phyloP scores from a whole-genome alignment of 2,888 invertebrate genomes.

The Mythimna loreyi region DNA sequence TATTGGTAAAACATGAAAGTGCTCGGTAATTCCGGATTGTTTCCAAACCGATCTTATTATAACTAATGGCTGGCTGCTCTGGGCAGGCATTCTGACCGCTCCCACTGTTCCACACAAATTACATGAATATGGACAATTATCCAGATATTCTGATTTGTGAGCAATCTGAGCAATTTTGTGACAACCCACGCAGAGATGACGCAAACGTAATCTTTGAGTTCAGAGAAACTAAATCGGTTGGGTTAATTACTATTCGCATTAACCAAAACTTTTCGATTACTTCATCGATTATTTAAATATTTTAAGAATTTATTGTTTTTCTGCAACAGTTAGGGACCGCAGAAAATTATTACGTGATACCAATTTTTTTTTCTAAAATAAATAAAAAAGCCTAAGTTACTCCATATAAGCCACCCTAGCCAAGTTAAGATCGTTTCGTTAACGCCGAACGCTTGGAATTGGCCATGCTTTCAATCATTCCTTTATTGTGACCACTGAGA shows the following conservation, averaged over 20 bases:
- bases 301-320: too few relatives aligned
- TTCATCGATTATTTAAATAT: neutral
- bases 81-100: conserved; percentile 41
- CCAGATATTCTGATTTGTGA: conserved; percentile 11
- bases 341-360: too few relatives aligned
- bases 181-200: conserved; percentile 25
- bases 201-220: conserved; percentile 1
- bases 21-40: conserved; percentile 58
- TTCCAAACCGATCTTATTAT: conserved; percentile 61
- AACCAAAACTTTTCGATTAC: neutral
- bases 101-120: conserved; percentile 37
- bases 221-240: conserved; percentile 15
- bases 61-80: conserved; percentile 24
- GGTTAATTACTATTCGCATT: conserved; percentile 2
- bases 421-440: too few relatives aligned
- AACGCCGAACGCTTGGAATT: too few relatives aligned
- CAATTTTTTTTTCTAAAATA: too few relatives aligned
- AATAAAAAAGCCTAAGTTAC: too few relatives aligned
- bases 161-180: conserved; percentile 7
- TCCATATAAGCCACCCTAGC: too few relatives aligned
- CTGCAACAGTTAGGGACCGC: too few relatives aligned
- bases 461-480: too few relatives aligned
- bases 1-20: conserved; percentile 61
- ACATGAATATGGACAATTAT: conserved; percentile 33
- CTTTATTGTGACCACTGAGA: too few relatives aligned